Evolutionary conservation across 1,140 invertebrate species (phyloP), one percentile per base, ranked within the genome.

Genomic region (Drosophila auraria): DNA sequence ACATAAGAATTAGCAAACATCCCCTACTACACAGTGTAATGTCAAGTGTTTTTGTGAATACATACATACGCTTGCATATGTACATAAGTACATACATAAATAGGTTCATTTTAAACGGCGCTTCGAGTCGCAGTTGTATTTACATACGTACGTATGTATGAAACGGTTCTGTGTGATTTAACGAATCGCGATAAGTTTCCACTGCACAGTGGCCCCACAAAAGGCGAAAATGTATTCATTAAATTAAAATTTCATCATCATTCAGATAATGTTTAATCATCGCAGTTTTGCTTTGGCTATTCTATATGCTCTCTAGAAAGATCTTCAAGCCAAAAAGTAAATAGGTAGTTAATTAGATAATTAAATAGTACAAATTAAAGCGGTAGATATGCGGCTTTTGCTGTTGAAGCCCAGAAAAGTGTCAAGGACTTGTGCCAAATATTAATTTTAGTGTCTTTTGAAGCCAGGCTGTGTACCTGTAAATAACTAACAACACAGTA

Each of bases 31-130:
- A 5, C 54, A 40, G 11, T 57, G 54, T 33, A 36, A 54, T 38
- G 30, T 54, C 58, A 62, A n/a, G 51, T 51, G 59, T 57, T 57
- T 57, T 57, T 57, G 38, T 56, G 36, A 42, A 23, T 30, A 68
- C 33, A 64, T 23, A 27, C 20, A 38, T 17, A 38, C 23, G 20
- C 20, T 30, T 15, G 14, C 14, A 4, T 36, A 45, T 15, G n/a
- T 53, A 64, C 9, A 56, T 64, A 38, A 20, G 61, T 20, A 56
- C 60, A 36, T 23, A 63, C 33, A 38, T 27, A 54, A 56, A 56
- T 49, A 60, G 23, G 38, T 60, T 30, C n/a, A 47, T 27, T 60
- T 60, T 47, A 60, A 60, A 60, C 54, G 36, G 54, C 54, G 54
- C 54, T 57, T 57, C 54, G 54, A 40, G 54, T 57, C 54, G 20